A percentile compares a stretch with the other conserved stretches of the same genome.
phyloP scores from a whole-genome alignment of 2,797 vertebrate genomes.

The Cygnus olor region DNA sequence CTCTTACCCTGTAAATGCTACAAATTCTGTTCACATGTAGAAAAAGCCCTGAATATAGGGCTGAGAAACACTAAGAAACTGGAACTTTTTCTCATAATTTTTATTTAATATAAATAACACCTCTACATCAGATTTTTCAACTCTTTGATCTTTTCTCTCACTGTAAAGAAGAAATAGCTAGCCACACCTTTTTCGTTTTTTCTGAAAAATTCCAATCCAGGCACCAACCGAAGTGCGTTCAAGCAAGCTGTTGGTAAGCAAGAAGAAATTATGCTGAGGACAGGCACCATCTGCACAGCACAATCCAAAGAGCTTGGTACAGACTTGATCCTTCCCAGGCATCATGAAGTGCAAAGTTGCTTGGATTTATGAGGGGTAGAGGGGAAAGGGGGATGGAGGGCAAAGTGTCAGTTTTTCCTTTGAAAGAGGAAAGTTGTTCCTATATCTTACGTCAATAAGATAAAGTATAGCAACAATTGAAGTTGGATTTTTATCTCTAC shows the following conservation, averaged over 20 bases:
- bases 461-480: no score
- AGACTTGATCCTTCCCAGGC: not conserved
- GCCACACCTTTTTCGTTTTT: not conserved
- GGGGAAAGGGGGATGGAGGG: not conserved
- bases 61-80: not conserved
- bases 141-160: not conserved
- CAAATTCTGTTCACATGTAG: not conserved
- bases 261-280: not conserved
- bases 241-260: conserved; percentile 36
- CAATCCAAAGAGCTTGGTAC: not conserved
- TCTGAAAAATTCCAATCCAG: conserved; percentile 27
- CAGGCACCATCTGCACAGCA: not conserved
- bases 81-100: conserved; percentile 2
- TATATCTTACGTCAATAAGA: not conserved
- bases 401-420: not conserved
- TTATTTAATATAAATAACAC: conserved; percentile 68
- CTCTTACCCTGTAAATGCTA: not conserved
- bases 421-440: not conserved
- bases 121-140: conserved; percentile 1
- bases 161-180: conserved; percentile 28
- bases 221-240: conserved; percentile 34
- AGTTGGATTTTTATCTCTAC: not conserved
- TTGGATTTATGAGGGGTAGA: not conserved
- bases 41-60: not conserved
- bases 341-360: not conserved